Evolutionary conservation across 2,113 vertebrate species (phyloP).

Genomic region (Tichodroma muraria): DNA sequence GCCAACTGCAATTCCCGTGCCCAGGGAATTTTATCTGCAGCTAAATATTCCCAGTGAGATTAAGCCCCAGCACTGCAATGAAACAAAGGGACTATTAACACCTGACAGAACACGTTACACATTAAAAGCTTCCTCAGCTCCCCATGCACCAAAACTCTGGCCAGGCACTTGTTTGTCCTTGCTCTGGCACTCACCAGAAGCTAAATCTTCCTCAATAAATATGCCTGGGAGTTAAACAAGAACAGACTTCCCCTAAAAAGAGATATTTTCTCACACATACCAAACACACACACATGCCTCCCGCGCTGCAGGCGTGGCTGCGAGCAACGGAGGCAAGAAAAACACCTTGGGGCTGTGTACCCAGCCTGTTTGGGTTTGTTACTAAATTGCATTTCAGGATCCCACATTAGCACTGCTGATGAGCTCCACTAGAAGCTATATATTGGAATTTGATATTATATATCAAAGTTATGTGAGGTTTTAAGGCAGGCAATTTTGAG

Average conservation of each 20-base stretch:
- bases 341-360: slow-evolving; percentile 43
- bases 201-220: neutral
- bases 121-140: neutral
- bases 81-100: neutral
- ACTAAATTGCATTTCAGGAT: neutral
- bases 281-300: slow-evolving; percentile 24
- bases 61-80: neutral
- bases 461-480: neutral
- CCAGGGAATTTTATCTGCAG: neutral
- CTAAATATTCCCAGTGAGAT: neutral
- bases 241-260: slow-evolving; percentile 13
- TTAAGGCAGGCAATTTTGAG: neutral
- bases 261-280: slow-evolving; percentile 49
- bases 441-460: neutral
- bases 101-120: neutral
- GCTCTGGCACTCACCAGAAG: neutral
- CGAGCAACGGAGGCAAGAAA: slow-evolving; percentile 38
- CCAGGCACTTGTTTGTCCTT: neutral
- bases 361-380: neutral
- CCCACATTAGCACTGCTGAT: slow-evolving; percentile 2
- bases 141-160: neutral
- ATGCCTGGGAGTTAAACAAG: slow-evolving; percentile 19
- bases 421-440: neutral
- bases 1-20: neutral
- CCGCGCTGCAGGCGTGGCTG: slow-evolving; percentile 28